Evolutionary conservation across 2,113 vertebrate species (phyloP).

Genomic region (Xiphias gladius): DNA sequence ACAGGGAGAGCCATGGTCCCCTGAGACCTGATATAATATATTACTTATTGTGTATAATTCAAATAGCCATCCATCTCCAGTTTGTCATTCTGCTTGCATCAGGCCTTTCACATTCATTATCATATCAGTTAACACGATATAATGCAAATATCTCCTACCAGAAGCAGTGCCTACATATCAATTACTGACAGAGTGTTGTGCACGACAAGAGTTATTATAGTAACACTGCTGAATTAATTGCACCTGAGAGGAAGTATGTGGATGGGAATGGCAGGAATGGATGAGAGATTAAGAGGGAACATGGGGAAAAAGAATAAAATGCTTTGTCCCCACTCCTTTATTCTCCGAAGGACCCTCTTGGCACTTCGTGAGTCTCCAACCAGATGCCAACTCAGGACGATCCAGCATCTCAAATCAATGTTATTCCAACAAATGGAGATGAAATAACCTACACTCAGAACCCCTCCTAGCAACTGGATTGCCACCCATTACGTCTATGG

Average conservation of each 20-base stretch:
- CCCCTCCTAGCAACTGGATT: slow-evolving; percentile 58
- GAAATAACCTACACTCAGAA: slow-evolving; percentile 65
- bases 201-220: slow-evolving; percentile 78
- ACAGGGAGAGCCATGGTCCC: slow-evolving; percentile 53
- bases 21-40: slow-evolving; percentile 78
- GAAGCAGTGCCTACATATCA: slow-evolving; percentile 82
- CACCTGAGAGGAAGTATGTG: slow-evolving; percentile 71
- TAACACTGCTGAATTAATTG: slow-evolving; percentile 76
- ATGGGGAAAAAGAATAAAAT: slow-evolving; percentile 52
- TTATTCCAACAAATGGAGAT: slow-evolving; percentile 69
- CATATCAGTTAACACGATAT: slow-evolving; percentile 86
- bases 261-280: slow-evolving; percentile 48
- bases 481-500: slow-evolving; percentile 45
- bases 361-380: slow-evolving; percentile 49
- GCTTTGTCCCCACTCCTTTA: slow-evolving; percentile 39
- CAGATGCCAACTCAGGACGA: slow-evolving; percentile 65
- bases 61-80: slow-evolving; percentile 82
- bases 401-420: slow-evolving; percentile 70
- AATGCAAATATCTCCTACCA: slow-evolving; percentile 85
- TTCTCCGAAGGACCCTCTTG: slow-evolving; percentile 52
- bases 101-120: slow-evolving; percentile 84
- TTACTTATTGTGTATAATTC: slow-evolving; percentile 85
- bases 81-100: slow-evolving; percentile 82
- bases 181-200: slow-evolving; percentile 81
- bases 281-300: slow-evolving; percentile 37